A percentile compares a stretch with the other conserved stretches of the same genome.
Conservation (phyloP, 2,113 vertebrate genomes). For the Raja brachyura region DNA sequence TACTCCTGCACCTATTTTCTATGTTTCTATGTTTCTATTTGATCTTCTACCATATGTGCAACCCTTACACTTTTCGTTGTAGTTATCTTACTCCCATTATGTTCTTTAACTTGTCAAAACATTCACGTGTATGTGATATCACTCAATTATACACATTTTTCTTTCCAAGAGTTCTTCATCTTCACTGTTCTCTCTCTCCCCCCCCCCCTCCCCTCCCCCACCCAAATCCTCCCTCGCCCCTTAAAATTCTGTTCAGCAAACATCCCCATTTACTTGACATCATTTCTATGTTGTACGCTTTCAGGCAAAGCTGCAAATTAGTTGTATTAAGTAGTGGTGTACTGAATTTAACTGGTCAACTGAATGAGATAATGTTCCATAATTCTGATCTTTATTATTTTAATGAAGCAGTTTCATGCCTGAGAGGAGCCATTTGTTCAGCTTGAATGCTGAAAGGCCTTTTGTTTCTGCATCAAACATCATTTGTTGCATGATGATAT, state of each 20-base stretch:
- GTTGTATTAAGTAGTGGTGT: background rate
- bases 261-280: background rate
- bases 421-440: background rate
- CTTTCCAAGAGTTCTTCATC: background rate
- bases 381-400: slow-evolving; percentile 6
- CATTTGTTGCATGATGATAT: background rate
- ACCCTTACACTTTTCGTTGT: background rate
- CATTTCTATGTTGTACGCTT: background rate
- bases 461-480: background rate
- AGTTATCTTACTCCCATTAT: background rate
- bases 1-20: too few species aligned
- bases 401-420: background rate
- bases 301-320: background rate
- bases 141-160: background rate
- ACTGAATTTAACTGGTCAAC: background rate
- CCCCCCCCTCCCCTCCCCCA: background rate
- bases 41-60: background rate
- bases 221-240: background rate
- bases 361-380: background rate
- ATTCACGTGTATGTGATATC: background rate
- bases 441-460: background rate
- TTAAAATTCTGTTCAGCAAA: background rate
- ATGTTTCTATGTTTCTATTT: too few species aligned
- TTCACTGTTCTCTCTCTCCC: background rate
- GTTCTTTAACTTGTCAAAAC: background rate